Evolutionary conservation across 2,797 vertebrate species (phyloP).

Genomic region (Chaunax sp.): DNA sequence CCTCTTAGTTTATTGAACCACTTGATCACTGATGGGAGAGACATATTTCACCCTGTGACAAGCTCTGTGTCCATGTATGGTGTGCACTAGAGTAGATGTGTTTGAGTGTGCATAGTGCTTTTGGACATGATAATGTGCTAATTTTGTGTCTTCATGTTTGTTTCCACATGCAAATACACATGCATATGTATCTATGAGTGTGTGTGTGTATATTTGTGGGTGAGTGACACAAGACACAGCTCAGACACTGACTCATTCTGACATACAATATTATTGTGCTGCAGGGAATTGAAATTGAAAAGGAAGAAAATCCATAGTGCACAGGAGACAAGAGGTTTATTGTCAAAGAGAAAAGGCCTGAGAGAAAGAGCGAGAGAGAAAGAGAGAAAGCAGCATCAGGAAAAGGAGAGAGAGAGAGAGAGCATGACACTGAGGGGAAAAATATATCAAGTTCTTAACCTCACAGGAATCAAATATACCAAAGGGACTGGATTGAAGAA

Average conservation of each 20-base stretch:
- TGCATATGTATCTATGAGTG: neutral
- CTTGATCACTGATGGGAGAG: constrained; percentile 58
- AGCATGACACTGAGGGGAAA: constrained; percentile 23
- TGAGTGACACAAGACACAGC: constrained; percentile 36
- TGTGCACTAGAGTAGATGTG: neutral
- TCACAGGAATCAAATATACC: constrained; percentile 59
- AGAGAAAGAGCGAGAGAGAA: constrained; percentile 17
- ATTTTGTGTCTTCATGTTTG: neutral
- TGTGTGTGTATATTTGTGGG: constrained; percentile 2
- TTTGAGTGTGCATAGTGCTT: neutral
- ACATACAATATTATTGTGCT: constrained; percentile 74
- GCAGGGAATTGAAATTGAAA: constrained; percentile 70
- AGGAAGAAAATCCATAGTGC: constrained; percentile 72
- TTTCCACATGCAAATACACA: neutral
- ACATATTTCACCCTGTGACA: constrained; percentile 52
- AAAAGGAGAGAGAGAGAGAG: constrained; percentile 3
- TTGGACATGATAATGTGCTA: neutral
- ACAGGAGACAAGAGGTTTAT: constrained; percentile 70
- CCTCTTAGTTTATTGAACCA: constrained; percentile 56
- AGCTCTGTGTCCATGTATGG: constrained; percentile 11
- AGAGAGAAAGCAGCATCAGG: constrained; percentile 21
- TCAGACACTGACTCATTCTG: constrained; percentile 69
- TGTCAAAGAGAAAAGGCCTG: constrained; percentile 42
- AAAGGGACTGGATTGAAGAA: constrained; percentile 43
- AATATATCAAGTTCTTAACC: constrained; percentile 61